These are phyloP conservation scores for Rhingia campestris DNA, from an alignment of 2,888 invertebrate genomes.

Conservation along the genomic window DNA sequence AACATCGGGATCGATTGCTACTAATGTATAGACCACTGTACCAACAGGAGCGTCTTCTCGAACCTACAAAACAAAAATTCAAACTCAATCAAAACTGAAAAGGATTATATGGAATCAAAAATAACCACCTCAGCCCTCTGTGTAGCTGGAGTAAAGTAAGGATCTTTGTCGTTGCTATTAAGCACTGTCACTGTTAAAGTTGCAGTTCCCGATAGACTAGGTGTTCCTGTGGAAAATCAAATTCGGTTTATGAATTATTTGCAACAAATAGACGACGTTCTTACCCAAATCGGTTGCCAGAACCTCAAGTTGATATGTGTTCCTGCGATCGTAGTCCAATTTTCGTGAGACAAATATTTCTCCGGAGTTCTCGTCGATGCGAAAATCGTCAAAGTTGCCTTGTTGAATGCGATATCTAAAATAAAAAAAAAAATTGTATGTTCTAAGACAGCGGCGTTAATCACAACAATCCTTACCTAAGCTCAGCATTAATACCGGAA, in stretches of 20 bases:
- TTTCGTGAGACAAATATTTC: slow-evolving; percentile 89
- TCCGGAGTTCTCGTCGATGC: slow-evolving; percentile 90
- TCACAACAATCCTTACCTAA: slow-evolving; percentile 81
- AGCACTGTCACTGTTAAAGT: slow-evolving; percentile 90
- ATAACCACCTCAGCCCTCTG: slow-evolving; percentile 88
- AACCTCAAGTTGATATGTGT: slow-evolving; percentile 91
- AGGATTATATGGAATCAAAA: slow-evolving; percentile 16
- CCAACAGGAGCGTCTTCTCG: slow-evolving; percentile 91
- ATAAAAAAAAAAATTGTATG: background rate
- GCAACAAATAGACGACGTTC: slow-evolving; percentile 16
- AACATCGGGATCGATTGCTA: slow-evolving; percentile 92
- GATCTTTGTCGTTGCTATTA: slow-evolving; percentile 94
- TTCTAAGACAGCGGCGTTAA: too few relatives aligned
- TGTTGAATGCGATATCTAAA: slow-evolving; percentile 89
- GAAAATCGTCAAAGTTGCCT: slow-evolving; percentile 93
- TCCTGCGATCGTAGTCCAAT: slow-evolving; percentile 91
- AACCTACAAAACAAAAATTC: slow-evolving; percentile 82
- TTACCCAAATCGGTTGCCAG: slow-evolving; percentile 90
- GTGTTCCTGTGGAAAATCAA: slow-evolving; percentile 85
- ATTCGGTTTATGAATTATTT: background rate
- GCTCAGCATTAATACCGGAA: slow-evolving; percentile 92
- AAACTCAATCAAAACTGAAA: background rate
- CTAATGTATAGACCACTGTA: slow-evolving; percentile 87
- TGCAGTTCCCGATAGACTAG: slow-evolving; percentile 91
- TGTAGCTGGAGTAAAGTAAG: slow-evolving; percentile 90